Base-by-base conservation (phyloP, 2,888 invertebrate species). In the Eumacrocentrus americanus region DNA sequence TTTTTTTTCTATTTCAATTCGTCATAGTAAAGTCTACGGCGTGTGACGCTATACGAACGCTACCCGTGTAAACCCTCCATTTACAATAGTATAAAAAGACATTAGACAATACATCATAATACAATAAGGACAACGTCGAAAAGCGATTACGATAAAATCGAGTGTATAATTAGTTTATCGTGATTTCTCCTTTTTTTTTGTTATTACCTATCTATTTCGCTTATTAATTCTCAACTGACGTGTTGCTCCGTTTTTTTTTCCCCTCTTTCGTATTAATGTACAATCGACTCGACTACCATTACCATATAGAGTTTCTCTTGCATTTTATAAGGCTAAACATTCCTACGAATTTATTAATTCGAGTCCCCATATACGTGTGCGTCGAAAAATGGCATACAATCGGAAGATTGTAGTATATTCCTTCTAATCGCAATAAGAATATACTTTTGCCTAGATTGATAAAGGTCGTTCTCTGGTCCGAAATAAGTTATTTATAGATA, bases 401-500 rank as follows among this genome's bases (percentile, higher is more conserved):
- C 56, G 22, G 50, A 59, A 51, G 34, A 16, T 25, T 40, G n/a
- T n/a, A 29, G 51, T 40, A 34, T 42, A 46, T 46, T 23, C 14
- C 46, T 22, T 6, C 46, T 46, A 54, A 55, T 58, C 35, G 37
- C 55, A 56, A 48, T 51, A 25, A 42, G 48, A 56, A 56, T 46
- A 52, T 54, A 51, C n/a, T 44, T 56, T 51, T 58, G 20, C 37
- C 44, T 64, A 67, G 71, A 72, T 75, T 73, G 74, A 76, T 76
- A 79, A 76, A 77, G 77, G 72, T 78, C 73, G n/a, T 78, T 76
- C 74, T 75, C 77, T 80, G 80, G 79, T 79, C 79, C 79, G 73
- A 78, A 79, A 77, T 76, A 80, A 78, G 71, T 77, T 78, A 67
- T 69, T 70, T 67, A 75, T 74, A 75, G 75, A 75, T 79, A 79